Evolutionary conservation across 64 coral and sea anemone genomes (phyloP).

Genomic region (Porites australiensis): DNA sequence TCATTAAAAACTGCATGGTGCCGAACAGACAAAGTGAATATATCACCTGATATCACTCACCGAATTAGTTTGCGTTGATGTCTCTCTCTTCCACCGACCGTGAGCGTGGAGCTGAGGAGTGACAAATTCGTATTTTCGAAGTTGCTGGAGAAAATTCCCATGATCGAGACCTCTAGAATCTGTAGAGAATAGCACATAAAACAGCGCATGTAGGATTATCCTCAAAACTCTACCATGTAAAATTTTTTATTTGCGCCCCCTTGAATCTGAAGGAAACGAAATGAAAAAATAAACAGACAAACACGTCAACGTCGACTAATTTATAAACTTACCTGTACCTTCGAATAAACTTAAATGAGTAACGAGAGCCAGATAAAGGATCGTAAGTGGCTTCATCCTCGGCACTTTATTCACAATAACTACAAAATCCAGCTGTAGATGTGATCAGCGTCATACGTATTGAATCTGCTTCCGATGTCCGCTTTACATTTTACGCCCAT

Average conservation of each 20-base stretch:
- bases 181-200: neutral
- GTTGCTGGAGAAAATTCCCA: neutral
- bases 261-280: neutral
- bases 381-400: neutral
- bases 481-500: neutral
- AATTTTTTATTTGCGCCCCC: neutral
- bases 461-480: neutral
- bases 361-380: neutral
- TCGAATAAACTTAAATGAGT: slow-evolving; percentile 2
- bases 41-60: no score
- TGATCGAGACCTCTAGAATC: neutral
- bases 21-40: neutral
- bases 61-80: slow-evolving; percentile 10
- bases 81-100: neutral
- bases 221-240: neutral
- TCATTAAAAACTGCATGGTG: no score
- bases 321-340: neutral
- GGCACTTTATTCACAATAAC: neutral
- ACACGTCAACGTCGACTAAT: neutral
- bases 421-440: neutral
- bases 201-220: neutral
- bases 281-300: slow-evolving; percentile 28
- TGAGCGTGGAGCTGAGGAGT: slow-evolving; percentile 3
- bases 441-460: slow-evolving; percentile 6
- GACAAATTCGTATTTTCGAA: slow-evolving; percentile 34